Conservation (phyloP, 1,140 invertebrate genomes). For the Drosophila miranda region DNA sequence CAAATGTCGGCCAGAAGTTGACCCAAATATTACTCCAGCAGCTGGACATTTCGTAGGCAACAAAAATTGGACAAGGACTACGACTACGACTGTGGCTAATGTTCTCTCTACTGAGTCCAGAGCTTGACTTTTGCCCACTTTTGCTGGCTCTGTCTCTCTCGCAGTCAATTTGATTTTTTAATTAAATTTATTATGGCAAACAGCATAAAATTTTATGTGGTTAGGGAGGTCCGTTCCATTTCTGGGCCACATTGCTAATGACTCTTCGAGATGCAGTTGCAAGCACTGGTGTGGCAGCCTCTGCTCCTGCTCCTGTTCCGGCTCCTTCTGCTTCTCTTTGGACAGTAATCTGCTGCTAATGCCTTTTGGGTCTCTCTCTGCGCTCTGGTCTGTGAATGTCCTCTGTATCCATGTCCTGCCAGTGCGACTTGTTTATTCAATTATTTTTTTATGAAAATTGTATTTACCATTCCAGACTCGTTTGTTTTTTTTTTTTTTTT, state of each 20-base stretch:
- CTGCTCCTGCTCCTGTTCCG: neutral
- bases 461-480: constrained; percentile 43
- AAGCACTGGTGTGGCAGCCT: constrained; percentile 22
- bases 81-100: constrained; percentile 28
- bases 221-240: constrained; percentile 37
- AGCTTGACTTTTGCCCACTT: no score
- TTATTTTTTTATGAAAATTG: constrained; percentile 60
- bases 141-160: constrained; percentile 11
- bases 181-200: constrained; percentile 74
- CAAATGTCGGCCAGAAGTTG: constrained; percentile 43
- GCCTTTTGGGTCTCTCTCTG: constrained; percentile 37
- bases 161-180: constrained; percentile 59
- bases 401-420: neutral
- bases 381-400: neutral
- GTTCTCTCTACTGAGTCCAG: constrained; percentile 34
- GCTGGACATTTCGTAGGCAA: constrained; percentile 42
- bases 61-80: constrained; percentile 17
- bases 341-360: constrained; percentile 67
- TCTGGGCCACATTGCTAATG: constrained; percentile 74
- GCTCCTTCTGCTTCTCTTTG: constrained; percentile 9
- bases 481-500: constrained; percentile 13
- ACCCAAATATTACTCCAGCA: constrained; percentile 45
- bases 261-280: constrained; percentile 41
- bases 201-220: constrained; percentile 74
- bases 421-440: constrained; percentile 54